Evolutionary conservation across 2,797 vertebrate species (phyloP).

Genomic region (Tiaroga cobitis): DNA sequence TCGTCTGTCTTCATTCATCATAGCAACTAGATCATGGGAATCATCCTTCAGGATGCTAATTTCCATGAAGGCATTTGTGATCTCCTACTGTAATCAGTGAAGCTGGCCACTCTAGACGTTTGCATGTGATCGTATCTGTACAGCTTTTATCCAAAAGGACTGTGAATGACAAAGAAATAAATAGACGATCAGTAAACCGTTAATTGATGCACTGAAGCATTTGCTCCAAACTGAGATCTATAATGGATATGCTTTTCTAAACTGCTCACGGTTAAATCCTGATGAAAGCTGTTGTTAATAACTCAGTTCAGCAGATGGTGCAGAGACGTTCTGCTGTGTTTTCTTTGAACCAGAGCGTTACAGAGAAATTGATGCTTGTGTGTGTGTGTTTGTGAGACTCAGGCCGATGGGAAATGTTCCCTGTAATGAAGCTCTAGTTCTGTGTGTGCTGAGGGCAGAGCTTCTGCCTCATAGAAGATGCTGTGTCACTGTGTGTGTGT

Average conservation of each 20-base stretch:
- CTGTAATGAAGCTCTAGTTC: conserved; percentile 35
- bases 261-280: conserved; percentile 22
- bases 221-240: conserved; percentile 4
- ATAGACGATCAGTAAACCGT: background rate
- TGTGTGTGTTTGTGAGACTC: background rate
- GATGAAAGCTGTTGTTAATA: conserved; percentile 37
- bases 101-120: background rate
- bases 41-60: background rate
- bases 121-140: too few species aligned
- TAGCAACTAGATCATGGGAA: background rate
- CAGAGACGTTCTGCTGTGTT: conserved; percentile 17
- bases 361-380: conserved; percentile 17
- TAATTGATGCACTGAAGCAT: conserved; percentile 12
- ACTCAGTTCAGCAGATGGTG: conserved; percentile 36
- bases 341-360: conserved; percentile 23
- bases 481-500: conserved; percentile 26
- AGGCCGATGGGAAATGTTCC: conserved; percentile 20
- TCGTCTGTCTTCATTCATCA: background rate
- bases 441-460: conserved; percentile 15
- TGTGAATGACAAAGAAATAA: background rate
- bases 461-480: conserved; percentile 15
- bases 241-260: conserved; percentile 7
- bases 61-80: background rate
- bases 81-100: background rate
- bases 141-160: background rate